These are phyloP conservation scores for Melanotaenia boesemani DNA, from an alignment of 2,797 vertebrate species.

Conservation along the genomic window DNA sequence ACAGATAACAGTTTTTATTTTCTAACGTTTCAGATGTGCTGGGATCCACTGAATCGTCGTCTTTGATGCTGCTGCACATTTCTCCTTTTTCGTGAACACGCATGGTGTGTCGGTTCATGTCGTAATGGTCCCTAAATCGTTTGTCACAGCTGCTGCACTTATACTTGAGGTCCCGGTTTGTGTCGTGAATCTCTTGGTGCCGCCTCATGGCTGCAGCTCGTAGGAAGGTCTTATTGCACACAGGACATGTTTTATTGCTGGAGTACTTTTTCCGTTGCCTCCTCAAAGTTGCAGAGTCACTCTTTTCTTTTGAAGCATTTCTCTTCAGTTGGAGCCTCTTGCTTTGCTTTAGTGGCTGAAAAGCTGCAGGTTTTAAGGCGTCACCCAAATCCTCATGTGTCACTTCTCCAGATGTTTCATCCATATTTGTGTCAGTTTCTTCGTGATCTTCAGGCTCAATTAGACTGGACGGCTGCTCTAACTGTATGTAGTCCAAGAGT, in stretches of 20 bases:
- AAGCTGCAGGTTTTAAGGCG: constrained; percentile 68
- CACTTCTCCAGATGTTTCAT: constrained; percentile 11
- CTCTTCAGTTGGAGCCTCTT: constrained; percentile 71
- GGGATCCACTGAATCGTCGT: constrained; percentile 35
- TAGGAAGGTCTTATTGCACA: constrained; percentile 77
- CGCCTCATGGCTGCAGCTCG: constrained; percentile 79
- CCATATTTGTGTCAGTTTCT: constrained; percentile 12
- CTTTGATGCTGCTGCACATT: neutral
- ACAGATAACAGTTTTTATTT: constrained; percentile 71
- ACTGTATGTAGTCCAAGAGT: constrained; percentile 76
- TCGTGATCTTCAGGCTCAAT: constrained; percentile 42
- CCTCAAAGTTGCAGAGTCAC: constrained; percentile 26
- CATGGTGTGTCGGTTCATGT: constrained; percentile 80
- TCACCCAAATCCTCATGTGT: constrained; percentile 26
- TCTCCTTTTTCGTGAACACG: constrained; percentile 76
- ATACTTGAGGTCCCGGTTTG: constrained; percentile 75
- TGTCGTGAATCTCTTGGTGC: constrained; percentile 77
- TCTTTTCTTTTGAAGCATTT: constrained; percentile 38
- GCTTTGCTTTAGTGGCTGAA: constrained; percentile 79
- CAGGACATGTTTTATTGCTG: constrained; percentile 72
- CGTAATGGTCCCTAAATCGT: constrained; percentile 79
- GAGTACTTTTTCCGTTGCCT: constrained; percentile 70
- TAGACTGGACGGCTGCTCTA: constrained; percentile 57
- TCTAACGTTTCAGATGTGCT: constrained; percentile 45
- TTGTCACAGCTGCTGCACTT: constrained; percentile 78